Evolutionary conservation across 1,140 invertebrate genomes (phyloP).

Genomic region (Lepidurus packardi): DNA sequence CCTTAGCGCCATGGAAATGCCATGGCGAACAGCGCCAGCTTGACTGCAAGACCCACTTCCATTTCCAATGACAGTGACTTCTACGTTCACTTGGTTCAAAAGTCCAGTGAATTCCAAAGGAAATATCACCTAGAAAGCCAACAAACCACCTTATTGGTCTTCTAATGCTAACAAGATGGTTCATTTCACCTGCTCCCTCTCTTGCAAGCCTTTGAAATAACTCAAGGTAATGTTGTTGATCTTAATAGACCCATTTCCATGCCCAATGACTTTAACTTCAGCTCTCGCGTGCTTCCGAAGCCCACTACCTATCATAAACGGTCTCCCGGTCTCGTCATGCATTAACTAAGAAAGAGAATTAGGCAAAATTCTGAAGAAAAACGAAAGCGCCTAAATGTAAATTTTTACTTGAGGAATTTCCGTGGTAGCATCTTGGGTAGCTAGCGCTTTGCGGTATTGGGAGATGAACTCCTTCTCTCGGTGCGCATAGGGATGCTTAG

Average conservation of each 20-base stretch:
- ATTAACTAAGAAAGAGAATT: constrained; percentile 50
- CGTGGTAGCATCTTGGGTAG: constrained; percentile 49
- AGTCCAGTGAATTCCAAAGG: constrained; percentile 74
- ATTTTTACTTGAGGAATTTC: constrained; percentile 41
- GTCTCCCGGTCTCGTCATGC: constrained; percentile 59
- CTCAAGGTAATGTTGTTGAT: constrained; percentile 74
- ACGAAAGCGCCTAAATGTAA: not conserved
- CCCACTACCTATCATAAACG: constrained; percentile 62
- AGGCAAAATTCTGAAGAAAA: not conserved
- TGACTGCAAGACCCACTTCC: constrained; percentile 54
- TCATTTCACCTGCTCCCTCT: constrained; percentile 64
- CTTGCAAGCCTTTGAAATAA: constrained; percentile 63
- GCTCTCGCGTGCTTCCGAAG: constrained; percentile 63
- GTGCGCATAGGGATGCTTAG: constrained; percentile 58
- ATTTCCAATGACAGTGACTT: constrained; percentile 62
- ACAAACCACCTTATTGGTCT: constrained; percentile 30
- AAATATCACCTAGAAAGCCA: constrained; percentile 61
- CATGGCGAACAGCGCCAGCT: constrained; percentile 77
- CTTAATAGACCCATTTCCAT: constrained; percentile 72
- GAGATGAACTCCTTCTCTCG: constrained; percentile 61
- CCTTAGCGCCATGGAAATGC: constrained; percentile 66
- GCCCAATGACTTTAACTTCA: constrained; percentile 58
- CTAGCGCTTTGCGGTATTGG: constrained; percentile 56
- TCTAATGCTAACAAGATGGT: constrained; percentile 4
- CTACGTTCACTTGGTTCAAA: constrained; percentile 73